phyloP scores from a whole-genome alignment of 2,888 invertebrate species.

The Aphidius colemani region DNA sequence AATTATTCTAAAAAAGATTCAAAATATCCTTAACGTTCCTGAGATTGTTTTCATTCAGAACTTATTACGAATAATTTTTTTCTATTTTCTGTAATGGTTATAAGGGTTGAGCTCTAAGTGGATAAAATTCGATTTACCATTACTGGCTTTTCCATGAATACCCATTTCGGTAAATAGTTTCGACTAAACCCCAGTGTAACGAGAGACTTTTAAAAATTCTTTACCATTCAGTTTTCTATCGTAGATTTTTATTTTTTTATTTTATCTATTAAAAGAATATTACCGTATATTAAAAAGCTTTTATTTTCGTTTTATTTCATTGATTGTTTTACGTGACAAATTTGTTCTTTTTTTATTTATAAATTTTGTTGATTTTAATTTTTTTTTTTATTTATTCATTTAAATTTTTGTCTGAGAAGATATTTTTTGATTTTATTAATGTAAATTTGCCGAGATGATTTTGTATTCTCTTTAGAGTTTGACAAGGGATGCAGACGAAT shows the following conservation, averaged over 20 bases:
- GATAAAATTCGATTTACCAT: conserved; percentile 22
- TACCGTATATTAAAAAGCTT: neutral
- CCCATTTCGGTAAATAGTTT: conserved; percentile 26
- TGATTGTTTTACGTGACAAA: neutral
- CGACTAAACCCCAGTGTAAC: conserved; percentile 17
- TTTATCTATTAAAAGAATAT: neutral
- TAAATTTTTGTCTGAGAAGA: neutral
- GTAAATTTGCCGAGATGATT: neutral
- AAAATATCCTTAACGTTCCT: no score
- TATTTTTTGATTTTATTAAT: neutral
- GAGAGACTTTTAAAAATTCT: conserved; percentile 13
- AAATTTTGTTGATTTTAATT: neutral
- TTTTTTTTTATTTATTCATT: neutral
- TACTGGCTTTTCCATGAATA: conserved; percentile 15
- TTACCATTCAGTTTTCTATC: neutral
- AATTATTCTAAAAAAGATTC: no score
- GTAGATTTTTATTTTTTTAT: conserved; percentile 1
- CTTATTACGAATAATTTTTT: neutral
- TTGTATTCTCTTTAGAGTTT: neutral
- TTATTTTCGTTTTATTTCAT: neutral
- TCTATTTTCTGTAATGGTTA: neutral
- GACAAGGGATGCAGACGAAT: no score
- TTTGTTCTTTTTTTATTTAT: neutral
- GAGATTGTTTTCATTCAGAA: neutral
- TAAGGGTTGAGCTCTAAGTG: conserved; percentile 2